A percentile compares a stretch with the other conserved stretches of the same genome.
phyloP scores from a whole-genome alignment of 1,140 invertebrate species.

The Drosophila insularis region DNA sequence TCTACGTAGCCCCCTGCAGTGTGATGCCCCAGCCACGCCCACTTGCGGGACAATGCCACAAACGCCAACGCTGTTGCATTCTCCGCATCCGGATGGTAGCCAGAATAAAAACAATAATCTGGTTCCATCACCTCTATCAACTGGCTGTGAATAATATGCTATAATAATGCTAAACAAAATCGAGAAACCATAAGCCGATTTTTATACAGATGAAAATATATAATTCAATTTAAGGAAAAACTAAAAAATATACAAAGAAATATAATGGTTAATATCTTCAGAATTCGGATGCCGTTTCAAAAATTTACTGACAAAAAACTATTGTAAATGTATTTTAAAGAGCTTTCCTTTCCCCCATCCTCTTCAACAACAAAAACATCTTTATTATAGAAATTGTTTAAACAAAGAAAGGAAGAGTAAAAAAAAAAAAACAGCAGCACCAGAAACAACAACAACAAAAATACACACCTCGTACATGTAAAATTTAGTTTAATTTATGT shows the following conservation, averaged over 20 bases:
- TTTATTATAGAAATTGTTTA: conserved; percentile 37
- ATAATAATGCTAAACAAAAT: conserved; percentile 31
- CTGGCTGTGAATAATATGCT: conserved; percentile 61
- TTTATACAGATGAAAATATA: conserved; percentile 34
- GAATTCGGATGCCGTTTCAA: not conserved
- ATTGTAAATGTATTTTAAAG: conserved; percentile 54
- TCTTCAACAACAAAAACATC: conserved; percentile 26
- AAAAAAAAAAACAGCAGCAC: not conserved
- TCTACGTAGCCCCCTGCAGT: conserved; percentile 39
- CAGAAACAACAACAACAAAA: conserved; percentile 22
- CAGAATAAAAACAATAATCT: conserved; percentile 42
- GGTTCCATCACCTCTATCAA: conserved; percentile 35
- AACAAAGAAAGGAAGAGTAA: conserved; percentile 23
- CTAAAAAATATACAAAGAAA: not conserved
- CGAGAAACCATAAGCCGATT: conserved; percentile 16
- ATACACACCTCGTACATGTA: conserved; percentile 63
- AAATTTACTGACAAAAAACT: conserved; percentile 25
- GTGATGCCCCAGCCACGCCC: conserved; percentile 59
- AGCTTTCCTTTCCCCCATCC: conserved; percentile 5
- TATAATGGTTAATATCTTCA: not conserved
- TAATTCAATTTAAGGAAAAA: not conserved
- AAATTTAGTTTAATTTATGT: conserved; percentile 67
- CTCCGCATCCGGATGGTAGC: conserved; percentile 3
- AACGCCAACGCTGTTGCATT: not conserved
- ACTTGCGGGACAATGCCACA: conserved; percentile 49